Evolutionary conservation across 2,797 vertebrate genomes (phyloP), one percentile per base, ranked within the genome.

Genomic region (Cyclopterus lumpus): DNA sequence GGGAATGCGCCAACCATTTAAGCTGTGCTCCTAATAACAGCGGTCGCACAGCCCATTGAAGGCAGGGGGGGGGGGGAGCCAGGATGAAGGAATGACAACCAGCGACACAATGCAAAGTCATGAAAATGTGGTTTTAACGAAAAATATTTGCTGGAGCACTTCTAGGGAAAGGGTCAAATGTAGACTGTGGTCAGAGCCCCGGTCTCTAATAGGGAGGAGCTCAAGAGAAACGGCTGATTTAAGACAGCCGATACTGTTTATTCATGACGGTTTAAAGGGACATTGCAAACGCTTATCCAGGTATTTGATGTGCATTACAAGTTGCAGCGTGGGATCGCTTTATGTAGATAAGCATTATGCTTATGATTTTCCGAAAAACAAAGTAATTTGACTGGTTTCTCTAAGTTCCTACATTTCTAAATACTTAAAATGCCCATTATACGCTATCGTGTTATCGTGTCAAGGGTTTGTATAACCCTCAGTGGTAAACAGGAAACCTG

Each of bases 1-100:
- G 83, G 93, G 5, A 3, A 82, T 90, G 82, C 82, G 53, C 75
- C 69, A 84, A 86, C 73, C 90, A 89, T 92, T 93, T 91, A 85
- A 91, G 93, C 85, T 77, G 67, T 34, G 80, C 53, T 71, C 51
- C 75, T 90, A 89, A 93, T 92, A 84, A 85, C 76, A 81, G 80
- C 32, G 49, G 74, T 71, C 78, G 77, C 57, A 72, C 65, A 71
- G 71, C 54, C 48, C 26, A 42, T 51, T 49, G 57, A 53, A 55
- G 55, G 72, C 44, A 46, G 55, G 6, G n/a, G 32, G 48, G 54
- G 55, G 6, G n/a, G 32, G 48, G 54, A 81, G 49, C 42, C 57
- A 65, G 58, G 60, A 57, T 48, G 48, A 67, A 71, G 54, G 57
- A 60, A 71, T 18, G 24, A 42, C 14, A 70, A 16, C 16, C 34